Evolutionary conservation across 2,888 invertebrate genomes (phyloP).

Genomic region (Epirrhoe tristata): DNA sequence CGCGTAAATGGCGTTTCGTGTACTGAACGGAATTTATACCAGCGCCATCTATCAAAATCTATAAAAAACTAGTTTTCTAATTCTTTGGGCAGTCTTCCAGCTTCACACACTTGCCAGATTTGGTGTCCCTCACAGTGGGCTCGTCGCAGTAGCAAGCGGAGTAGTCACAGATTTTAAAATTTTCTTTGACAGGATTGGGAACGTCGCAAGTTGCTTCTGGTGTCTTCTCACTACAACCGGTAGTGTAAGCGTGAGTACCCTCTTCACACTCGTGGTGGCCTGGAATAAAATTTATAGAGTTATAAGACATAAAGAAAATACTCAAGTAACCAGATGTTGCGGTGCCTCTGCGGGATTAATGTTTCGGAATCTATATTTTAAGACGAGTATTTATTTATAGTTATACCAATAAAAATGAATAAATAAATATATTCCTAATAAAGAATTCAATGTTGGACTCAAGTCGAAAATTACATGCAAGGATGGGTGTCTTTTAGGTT

Average conservation of each 20-base stretch:
- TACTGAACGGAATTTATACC: too few relatives aligned
- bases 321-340: too few relatives aligned
- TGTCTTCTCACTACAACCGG: slow-evolving; percentile 51
- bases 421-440: too few relatives aligned
- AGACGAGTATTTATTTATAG: too few relatives aligned
- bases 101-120: slow-evolving; percentile 54
- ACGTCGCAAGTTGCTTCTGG: slow-evolving; percentile 65
- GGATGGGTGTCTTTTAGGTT: too few relatives aligned
- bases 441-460: too few relatives aligned
- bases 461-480: too few relatives aligned
- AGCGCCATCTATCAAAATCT: background rate
- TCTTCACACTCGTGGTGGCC: slow-evolving; percentile 32
- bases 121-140: slow-evolving; percentile 60
- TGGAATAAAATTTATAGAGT: slow-evolving; percentile 13
- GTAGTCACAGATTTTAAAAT: slow-evolving; percentile 52
- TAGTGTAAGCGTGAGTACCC: slow-evolving; percentile 47
- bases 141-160: slow-evolving; percentile 63
- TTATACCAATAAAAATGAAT: too few relatives aligned
- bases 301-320: background rate
- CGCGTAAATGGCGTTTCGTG: too few relatives aligned
- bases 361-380: too few relatives aligned
- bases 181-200: slow-evolving; percentile 51
- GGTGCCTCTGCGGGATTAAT: too few relatives aligned
- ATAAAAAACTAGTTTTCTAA: slow-evolving; percentile 1
- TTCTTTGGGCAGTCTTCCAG: slow-evolving; percentile 59